A percentile compares a stretch with the other conserved stretches of the same genome.
phyloP scores from a whole-genome alignment of 1,140 invertebrate species.

The Phthorimaea operculella region DNA sequence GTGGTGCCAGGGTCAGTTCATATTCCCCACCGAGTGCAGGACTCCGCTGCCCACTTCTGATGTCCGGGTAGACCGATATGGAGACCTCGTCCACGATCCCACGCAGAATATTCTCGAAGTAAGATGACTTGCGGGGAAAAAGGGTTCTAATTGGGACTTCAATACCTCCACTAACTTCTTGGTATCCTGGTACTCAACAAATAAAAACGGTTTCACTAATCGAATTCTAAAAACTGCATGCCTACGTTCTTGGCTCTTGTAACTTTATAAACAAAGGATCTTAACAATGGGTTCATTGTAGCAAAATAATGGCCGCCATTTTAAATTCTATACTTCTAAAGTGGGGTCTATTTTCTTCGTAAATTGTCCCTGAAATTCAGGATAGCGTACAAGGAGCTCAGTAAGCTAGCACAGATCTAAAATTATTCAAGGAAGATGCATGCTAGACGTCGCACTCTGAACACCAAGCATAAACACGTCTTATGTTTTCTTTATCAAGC shows the following conservation, averaged over 20 bases:
- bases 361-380: too few species aligned
- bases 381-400: too few species aligned
- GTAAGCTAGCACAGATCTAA: too few species aligned
- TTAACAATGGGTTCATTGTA: too few species aligned
- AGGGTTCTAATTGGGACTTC: background rate
- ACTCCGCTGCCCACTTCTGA: slow-evolving; percentile 73
- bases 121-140: slow-evolving; percentile 27
- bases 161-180: slow-evolving; percentile 20
- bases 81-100: slow-evolving; percentile 61
- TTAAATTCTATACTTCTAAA: background rate
- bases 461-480: too few species aligned
- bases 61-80: slow-evolving; percentile 67
- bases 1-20: slow-evolving; percentile 78
- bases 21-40: slow-evolving; percentile 80
- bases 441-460: too few species aligned
- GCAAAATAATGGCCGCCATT: slow-evolving; percentile 21
- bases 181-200: slow-evolving; percentile 11
- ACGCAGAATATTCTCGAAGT: slow-evolving; percentile 58
- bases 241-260: background rate
- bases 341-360: too few species aligned
- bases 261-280: too few species aligned
- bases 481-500: too few species aligned
- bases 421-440: too few species aligned
- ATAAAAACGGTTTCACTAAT: too few species aligned
- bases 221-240: background rate